phyloP scores from a whole-genome alignment of 2,113 vertebrate genomes.

The Recurvirostra avosetta region DNA sequence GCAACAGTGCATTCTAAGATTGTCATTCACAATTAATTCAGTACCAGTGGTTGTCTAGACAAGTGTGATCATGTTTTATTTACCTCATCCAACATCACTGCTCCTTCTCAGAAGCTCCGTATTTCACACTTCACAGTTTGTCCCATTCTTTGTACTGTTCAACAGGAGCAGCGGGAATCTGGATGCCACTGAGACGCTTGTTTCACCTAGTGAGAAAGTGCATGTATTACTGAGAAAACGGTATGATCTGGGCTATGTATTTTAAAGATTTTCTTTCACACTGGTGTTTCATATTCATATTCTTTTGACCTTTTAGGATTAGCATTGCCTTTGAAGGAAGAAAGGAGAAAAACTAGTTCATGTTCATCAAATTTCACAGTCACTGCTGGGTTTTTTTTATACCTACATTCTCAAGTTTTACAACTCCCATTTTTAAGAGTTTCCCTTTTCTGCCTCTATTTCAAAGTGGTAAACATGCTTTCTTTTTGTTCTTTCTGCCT shows the following conservation, averaged over 20 bases:
- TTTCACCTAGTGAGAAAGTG: background rate
- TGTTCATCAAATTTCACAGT: background rate
- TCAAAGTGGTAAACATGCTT: background rate
- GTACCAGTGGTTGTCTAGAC: background rate
- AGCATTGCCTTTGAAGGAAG: background rate
- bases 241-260: background rate
- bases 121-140: constrained; percentile 7
- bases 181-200: background rate
- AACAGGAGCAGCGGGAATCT: background rate
- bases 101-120: background rate
- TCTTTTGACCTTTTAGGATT: constrained; percentile 26
- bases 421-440: background rate
- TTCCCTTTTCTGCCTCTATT: background rate
- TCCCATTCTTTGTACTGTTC: background rate
- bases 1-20: background rate
- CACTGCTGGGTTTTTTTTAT: background rate
- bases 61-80: constrained; percentile 37
- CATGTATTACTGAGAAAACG: background rate
- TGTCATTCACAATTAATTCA: constrained; percentile 8
- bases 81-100: background rate
- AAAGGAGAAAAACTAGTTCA: background rate
- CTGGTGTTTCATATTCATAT: background rate
- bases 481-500: background rate
- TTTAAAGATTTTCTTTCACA: constrained; percentile 28
- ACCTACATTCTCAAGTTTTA: background rate